Evolutionary conservation across 2,888 invertebrate genomes (phyloP).

Genomic region (Tetheella fluctuosa): DNA sequence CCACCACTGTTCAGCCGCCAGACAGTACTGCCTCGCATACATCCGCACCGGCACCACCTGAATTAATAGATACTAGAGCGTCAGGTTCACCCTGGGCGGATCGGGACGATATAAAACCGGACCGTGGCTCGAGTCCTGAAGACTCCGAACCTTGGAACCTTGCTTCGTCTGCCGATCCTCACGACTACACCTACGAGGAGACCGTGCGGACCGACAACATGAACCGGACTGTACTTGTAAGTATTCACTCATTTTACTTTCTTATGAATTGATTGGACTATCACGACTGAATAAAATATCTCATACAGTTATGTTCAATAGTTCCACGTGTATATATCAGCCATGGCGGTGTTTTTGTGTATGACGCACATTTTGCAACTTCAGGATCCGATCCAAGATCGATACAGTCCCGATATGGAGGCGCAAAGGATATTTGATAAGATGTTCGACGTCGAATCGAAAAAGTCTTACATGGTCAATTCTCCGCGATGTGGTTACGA

Average conservation of each 20-base stretch:
- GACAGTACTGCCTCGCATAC: constrained; percentile 54
- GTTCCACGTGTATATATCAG: constrained; percentile 27
- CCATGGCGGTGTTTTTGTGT: constrained; percentile 36
- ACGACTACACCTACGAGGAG: constrained; percentile 75
- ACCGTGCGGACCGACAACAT: constrained; percentile 70
- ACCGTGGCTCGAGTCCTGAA: constrained; percentile 68
- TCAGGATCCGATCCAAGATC: constrained; percentile 81
- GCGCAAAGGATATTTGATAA: constrained; percentile 84
- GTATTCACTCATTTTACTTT: constrained; percentile 36
- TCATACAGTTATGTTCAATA: constrained; percentile 16
- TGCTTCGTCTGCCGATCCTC: constrained; percentile 59
- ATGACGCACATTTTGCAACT: constrained; percentile 76
- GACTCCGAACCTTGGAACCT: constrained; percentile 75
- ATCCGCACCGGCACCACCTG: constrained; percentile 64
- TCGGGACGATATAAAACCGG: constrained; percentile 64
- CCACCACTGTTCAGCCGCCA: constrained; percentile 61
- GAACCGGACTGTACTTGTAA: constrained; percentile 77
- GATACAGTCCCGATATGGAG: constrained; percentile 84
- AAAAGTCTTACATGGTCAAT: constrained; percentile 75
- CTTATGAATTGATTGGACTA: constrained; percentile 10
- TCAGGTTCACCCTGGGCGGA: constrained; percentile 72
- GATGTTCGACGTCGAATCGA: constrained; percentile 83
- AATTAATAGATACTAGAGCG: constrained; percentile 67
- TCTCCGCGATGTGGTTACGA: constrained; percentile 79
- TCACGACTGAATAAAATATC: constrained; percentile 10